Percentiles rank a stretch among this genome's conserved stretches.
Conservation (phyloP, 2,797 vertebrate genomes). For the Pelobates cultripes region DNA sequence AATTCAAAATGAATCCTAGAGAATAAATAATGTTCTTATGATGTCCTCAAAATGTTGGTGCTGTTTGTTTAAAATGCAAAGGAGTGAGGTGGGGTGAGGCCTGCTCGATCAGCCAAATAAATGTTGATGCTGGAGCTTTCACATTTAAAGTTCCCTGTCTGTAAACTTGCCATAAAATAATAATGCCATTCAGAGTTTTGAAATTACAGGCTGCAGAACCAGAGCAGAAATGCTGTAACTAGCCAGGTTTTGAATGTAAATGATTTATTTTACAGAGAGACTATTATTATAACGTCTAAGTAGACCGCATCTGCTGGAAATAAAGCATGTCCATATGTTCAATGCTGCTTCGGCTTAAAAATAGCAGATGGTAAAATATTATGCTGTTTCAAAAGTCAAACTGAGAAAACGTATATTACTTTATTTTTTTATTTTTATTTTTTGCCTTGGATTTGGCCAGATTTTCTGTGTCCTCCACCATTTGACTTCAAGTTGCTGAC, state of each 20-base stretch:
- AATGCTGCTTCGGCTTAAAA: slow-evolving; percentile 73
- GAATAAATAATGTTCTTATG: too few relatives aligned
- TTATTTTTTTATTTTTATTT: not conserved
- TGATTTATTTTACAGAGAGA: slow-evolving; percentile 75
- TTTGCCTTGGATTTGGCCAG: slow-evolving; percentile 63
- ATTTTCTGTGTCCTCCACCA: slow-evolving; percentile 60
- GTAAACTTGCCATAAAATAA: slow-evolving; percentile 55
- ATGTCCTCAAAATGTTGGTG: too few relatives aligned
- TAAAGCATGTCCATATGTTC: slow-evolving; percentile 78
- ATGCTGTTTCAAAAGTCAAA: slow-evolving; percentile 76
- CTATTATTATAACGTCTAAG: slow-evolving; percentile 82
- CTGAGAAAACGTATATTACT: slow-evolving; percentile 53
- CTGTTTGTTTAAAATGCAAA: not conserved
- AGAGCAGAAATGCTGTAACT: slow-evolving; percentile 67
- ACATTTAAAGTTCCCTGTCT: slow-evolving; percentile 42
- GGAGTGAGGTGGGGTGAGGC: not conserved
- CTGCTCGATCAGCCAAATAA: slow-evolving; percentile 47
- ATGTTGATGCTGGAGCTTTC: slow-evolving; percentile 39
- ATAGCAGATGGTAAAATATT: slow-evolving; percentile 78
- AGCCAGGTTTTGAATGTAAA: slow-evolving; percentile 75
- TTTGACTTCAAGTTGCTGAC: slow-evolving; percentile 51
- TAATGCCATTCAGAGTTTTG: slow-evolving; percentile 60
- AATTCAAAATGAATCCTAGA: too few relatives aligned
- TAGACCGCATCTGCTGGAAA: slow-evolving; percentile 78
- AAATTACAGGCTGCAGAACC: slow-evolving; percentile 60